phyloP scores from a whole-genome alignment of 1,140 invertebrate species.

The Meloidogyne hapla region DNA sequence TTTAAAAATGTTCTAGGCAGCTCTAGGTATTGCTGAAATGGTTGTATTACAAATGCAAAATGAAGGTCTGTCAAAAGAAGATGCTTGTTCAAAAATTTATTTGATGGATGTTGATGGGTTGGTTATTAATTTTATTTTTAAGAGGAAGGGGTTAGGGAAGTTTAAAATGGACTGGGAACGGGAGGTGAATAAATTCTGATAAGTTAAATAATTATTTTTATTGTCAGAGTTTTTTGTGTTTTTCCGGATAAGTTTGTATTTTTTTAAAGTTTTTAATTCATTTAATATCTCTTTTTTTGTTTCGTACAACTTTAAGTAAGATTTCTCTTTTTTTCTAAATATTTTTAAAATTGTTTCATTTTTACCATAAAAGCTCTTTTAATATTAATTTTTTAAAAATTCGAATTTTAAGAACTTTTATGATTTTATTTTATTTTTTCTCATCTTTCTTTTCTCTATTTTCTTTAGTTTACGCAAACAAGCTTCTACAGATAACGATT shows the following conservation, averaged over 20 bases:
- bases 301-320: no score
- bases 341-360: no score
- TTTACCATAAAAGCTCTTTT: no score
- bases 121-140: constrained; percentile 48
- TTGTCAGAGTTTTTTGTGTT: no score
- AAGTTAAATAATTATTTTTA: no score
- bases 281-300: no score
- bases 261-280: no score
- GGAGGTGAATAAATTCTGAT: no score
- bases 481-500: not conserved
- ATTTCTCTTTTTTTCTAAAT: no score
- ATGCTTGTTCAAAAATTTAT: constrained; percentile 80
- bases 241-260: no score
- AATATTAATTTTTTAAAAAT: no score
- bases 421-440: not conserved
- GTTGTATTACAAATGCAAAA: constrained; percentile 78
- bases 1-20: constrained; percentile 60
- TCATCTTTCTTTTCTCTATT: not conserved
- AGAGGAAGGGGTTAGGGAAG: no score
- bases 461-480: not conserved
- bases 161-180: constrained; percentile 39
- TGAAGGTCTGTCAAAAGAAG: constrained; percentile 68
- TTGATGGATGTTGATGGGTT: constrained; percentile 68
- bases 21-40: constrained; percentile 67
- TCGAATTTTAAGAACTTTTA: not conserved